phyloP scores from a whole-genome alignment of 92 coral and sea anemone genomes.

The Ricordea florida region DNA sequence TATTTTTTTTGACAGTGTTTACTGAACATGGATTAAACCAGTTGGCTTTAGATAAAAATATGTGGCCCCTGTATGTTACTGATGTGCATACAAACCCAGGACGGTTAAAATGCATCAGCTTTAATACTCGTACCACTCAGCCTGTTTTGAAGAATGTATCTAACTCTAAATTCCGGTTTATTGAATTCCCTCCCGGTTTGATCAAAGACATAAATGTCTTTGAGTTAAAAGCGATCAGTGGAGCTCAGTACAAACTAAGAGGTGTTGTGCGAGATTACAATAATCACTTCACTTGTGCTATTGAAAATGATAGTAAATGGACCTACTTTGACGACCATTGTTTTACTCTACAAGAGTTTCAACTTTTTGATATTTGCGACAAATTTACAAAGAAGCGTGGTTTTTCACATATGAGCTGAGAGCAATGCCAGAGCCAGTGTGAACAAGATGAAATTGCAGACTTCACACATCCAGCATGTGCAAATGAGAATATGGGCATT shows the following conservation, averaged over 20 bases:
- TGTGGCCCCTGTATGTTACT: constrained; percentile 44
- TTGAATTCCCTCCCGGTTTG: constrained; percentile 19
- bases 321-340: constrained; percentile 39
- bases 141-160: constrained; percentile 6
- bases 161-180: constrained; percentile 8
- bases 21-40: constrained; percentile 20
- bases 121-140: not conserved
- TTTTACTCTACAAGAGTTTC: constrained; percentile 10
- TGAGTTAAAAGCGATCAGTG: constrained; percentile 14
- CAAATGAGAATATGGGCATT: not conserved
- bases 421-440: not conserved
- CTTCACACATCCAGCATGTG: not conserved
- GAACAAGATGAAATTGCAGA: not conserved
- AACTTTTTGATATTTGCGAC: not conserved
- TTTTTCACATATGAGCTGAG: constrained; percentile 9
- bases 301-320: constrained; percentile 3
- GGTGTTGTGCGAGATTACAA: constrained; percentile 25
- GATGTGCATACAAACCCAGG: constrained; percentile 18
- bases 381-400: not conserved
- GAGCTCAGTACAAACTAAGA: constrained; percentile 20
- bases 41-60: not conserved
- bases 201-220: constrained; percentile 7
- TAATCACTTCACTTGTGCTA: constrained; percentile 32
- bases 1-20: constrained; percentile 24
- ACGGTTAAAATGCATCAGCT: not conserved